Evolutionary conservation across 2,888 invertebrate species (phyloP).

Genomic region (Drosophila fungiperda): DNA sequence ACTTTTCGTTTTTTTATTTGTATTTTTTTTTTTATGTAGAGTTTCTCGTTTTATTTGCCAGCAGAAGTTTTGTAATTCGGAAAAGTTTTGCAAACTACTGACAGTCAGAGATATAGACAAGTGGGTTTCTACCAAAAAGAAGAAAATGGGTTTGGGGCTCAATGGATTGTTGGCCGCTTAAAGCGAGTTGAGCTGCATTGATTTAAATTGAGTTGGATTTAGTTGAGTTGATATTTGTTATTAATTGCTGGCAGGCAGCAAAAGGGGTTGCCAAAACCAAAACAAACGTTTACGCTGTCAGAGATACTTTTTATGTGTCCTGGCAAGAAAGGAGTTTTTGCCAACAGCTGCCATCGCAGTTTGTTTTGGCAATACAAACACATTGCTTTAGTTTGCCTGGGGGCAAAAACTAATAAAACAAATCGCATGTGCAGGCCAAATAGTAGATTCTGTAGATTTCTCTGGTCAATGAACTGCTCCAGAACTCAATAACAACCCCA

Average conservation of each 20-base stretch:
- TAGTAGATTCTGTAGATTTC: constrained; percentile 54
- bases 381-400: constrained; percentile 26
- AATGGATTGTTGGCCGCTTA: constrained; percentile 35
- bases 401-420: constrained; percentile 77
- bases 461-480: constrained; percentile 70
- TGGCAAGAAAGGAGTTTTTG: constrained; percentile 37
- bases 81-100: constrained; percentile 47
- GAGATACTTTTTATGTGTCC: constrained; percentile 35
- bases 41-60: constrained; percentile 57
- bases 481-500: constrained; percentile 19
- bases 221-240: constrained; percentile 61
- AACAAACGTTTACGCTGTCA: constrained; percentile 40
- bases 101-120: constrained; percentile 31
- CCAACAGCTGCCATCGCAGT: constrained; percentile 68
- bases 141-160: constrained; percentile 5
- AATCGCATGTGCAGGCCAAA: constrained; percentile 77
- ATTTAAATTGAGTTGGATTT: constrained; percentile 33
- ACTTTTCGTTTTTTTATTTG: not conserved
- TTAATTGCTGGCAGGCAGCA: constrained; percentile 60
- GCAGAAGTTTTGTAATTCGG: constrained; percentile 75
- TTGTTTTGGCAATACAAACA: constrained; percentile 62
- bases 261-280: constrained; percentile 72
- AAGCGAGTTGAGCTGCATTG: constrained; percentile 31
- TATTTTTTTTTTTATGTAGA: constrained; percentile 13
- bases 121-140: constrained; percentile 7